These are phyloP conservation scores for Drosophila fulvimacula DNA, from an alignment of 2,888 invertebrate genomes.

Conservation along the genomic window DNA sequence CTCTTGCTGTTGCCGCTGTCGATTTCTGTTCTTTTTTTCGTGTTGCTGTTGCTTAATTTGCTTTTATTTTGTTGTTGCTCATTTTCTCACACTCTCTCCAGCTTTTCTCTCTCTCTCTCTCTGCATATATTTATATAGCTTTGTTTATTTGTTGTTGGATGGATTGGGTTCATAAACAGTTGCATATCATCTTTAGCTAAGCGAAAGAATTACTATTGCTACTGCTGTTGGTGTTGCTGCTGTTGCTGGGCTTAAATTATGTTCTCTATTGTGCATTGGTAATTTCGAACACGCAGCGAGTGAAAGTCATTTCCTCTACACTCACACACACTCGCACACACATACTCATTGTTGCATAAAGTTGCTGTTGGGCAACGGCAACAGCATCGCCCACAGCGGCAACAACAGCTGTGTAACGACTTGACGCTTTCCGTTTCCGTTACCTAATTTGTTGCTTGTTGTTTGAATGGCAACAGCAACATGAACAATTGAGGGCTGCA, in stretches of 20 bases:
- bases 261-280: conserved; percentile 41
- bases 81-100: conserved; percentile 8
- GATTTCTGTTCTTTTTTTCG: conserved; percentile 5
- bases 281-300: conserved; percentile 46
- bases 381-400: conserved; percentile 10
- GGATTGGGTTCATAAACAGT: conserved; percentile 67
- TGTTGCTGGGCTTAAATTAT: conserved; percentile 41
- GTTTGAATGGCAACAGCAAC: conserved; percentile 30
- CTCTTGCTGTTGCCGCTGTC: conserved; percentile 8
- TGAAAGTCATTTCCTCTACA: conserved; percentile 30
- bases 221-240: conserved; percentile 13
- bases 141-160: conserved; percentile 52
- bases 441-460: conserved; percentile 64
- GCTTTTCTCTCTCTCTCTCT: background rate
- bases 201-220: conserved; percentile 1
- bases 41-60: conserved; percentile 37
- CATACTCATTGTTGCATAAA: conserved; percentile 1
- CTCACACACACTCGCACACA: conserved; percentile 9
- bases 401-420: conserved; percentile 38
- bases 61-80: conserved; percentile 16
- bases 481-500: conserved; percentile 24
- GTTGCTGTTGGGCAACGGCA: conserved; percentile 17
- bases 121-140: conserved; percentile 9
- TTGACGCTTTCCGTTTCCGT: conserved; percentile 73
- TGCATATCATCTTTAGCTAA: conserved; percentile 24